Evolutionary conservation across 1,140 invertebrate species (phyloP).

Genomic region (Pachypeltis micranthus): DNA sequence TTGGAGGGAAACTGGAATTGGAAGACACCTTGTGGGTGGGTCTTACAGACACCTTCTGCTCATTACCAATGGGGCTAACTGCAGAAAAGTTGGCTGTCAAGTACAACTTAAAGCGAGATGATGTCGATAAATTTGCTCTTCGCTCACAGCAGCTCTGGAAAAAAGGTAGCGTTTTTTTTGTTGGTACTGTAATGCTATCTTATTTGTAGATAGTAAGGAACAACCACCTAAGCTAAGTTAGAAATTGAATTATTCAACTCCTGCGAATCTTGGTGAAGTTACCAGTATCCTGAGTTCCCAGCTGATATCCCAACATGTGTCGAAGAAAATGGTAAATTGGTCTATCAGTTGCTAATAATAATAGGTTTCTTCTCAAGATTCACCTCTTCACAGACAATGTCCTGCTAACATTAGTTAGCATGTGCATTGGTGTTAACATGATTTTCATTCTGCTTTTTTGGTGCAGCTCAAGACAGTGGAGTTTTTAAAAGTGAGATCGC

Average conservation of each 20-base stretch:
- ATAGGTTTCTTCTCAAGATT: no score
- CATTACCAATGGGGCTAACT: conserved; percentile 90
- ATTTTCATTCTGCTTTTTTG: no score
- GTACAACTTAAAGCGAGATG: conserved; percentile 72
- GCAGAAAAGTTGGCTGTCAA: conserved; percentile 93
- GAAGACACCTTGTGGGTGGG: conserved; percentile 91
- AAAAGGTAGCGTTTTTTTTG: conserved; percentile 41
- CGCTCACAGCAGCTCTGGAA: conserved; percentile 75
- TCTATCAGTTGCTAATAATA: no score
- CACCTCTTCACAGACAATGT: no score
- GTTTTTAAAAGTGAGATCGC: conserved; percentile 83
- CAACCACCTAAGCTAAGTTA: no score
- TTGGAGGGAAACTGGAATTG: conserved; percentile 67
- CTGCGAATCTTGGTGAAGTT: no score
- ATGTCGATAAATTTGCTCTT: conserved; percentile 81
- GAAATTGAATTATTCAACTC: no score
- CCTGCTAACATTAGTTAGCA: no score
- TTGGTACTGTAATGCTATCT: background rate
- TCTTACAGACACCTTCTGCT: conserved; percentile 78
- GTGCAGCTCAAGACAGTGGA: conserved; percentile 71
- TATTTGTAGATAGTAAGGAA: background rate
- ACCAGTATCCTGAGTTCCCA: no score
- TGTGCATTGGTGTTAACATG: no score
- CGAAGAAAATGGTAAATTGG: no score
- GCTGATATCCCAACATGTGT: no score